These are phyloP conservation scores for Ypsolopha scabrella DNA, from an alignment of 2,888 invertebrate genomes.

Conservation along the genomic window DNA sequence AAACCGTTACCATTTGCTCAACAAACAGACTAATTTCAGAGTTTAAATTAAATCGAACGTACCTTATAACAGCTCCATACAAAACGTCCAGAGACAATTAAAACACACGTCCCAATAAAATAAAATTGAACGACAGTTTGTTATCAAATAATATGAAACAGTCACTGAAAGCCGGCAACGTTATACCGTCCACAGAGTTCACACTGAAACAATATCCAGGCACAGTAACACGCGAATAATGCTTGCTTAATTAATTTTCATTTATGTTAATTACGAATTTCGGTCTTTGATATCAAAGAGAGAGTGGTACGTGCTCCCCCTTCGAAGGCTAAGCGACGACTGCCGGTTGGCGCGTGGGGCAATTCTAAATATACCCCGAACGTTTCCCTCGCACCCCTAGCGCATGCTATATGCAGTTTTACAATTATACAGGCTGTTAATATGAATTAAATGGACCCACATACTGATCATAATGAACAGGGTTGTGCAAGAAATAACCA, in stretches of 20 bases:
- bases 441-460: too few species aligned
- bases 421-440: constrained; percentile 19
- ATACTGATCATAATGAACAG: too few species aligned
- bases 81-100: too few species aligned
- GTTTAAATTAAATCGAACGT: too few species aligned
- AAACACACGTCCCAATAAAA: background rate
- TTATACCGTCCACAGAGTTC: background rate
- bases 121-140: background rate
- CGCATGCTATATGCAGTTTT: constrained; percentile 63
- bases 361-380: constrained; percentile 67
- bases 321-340: constrained; percentile 37
- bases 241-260: constrained; percentile 37
- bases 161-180: constrained; percentile 19
- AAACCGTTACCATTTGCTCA: background rate
- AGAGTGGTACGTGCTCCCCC: constrained; percentile 34
- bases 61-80: too few species aligned
- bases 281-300: constrained; percentile 30
- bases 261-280: constrained; percentile 48
- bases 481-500: too few species aligned
- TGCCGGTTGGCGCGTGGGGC: constrained; percentile 31
- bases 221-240: constrained; percentile 39
- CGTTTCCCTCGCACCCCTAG: constrained; percentile 52
- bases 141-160: constrained; percentile 22
- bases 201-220: constrained; percentile 33
- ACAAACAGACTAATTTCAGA: background rate